phyloP scores from a whole-genome alignment of 2,113 vertebrate species.

The Callionymus lyra region DNA sequence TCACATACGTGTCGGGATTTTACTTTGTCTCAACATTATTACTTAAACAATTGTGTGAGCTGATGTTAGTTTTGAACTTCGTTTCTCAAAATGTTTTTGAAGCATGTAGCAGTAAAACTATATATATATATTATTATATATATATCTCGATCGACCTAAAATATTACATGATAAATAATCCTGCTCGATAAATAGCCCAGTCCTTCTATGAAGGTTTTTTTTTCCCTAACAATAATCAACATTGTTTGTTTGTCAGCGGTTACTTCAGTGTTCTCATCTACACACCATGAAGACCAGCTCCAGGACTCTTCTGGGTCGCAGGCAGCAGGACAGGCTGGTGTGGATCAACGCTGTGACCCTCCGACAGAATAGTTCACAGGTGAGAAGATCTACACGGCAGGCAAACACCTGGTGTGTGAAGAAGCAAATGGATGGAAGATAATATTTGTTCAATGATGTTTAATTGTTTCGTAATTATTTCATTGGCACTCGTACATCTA shows the following conservation, averaged over 20 bases:
- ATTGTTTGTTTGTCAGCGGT: conserved; percentile 17
- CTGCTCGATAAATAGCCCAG: no score
- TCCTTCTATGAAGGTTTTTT: not conserved
- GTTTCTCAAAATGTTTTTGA: no score
- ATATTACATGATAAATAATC: not conserved
- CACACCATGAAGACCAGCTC: conserved; percentile 39
- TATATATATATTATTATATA: not conserved
- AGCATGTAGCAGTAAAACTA: no score
- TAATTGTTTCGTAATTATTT: no score
- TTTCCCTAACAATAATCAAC: not conserved
- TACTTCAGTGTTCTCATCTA: conserved; percentile 45
- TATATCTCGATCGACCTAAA: not conserved
- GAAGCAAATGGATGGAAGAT: no score
- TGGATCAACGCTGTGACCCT: conserved; percentile 47
- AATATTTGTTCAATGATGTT: no score
- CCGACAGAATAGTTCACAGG: conserved; percentile 65
- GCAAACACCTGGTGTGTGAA: fast-evolving
- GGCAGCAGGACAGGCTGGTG: conserved; percentile 41
- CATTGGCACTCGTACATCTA: no score
- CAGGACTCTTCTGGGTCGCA: conserved; percentile 33
- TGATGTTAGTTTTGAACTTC: no score
- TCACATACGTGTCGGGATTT: not conserved
- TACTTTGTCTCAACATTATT: not conserved
- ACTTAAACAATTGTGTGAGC: not conserved
- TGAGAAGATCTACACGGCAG: no score